Conservation (phyloP, 2,888 invertebrate species). For the Prosopocoilus inquinatus region DNA sequence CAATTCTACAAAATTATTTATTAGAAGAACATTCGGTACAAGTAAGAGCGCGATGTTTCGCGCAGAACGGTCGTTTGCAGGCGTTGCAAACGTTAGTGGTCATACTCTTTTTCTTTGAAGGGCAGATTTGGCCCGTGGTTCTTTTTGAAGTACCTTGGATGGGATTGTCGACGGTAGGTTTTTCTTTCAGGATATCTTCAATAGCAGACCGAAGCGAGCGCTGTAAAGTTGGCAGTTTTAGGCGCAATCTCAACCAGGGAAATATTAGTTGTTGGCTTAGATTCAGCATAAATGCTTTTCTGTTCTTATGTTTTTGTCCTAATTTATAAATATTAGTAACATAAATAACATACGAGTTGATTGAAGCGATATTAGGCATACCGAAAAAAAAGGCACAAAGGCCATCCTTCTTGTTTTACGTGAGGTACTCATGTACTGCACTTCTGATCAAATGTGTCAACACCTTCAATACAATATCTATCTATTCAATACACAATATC, state of each 20-base stretch:
- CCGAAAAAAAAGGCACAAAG: neutral
- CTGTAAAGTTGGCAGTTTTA: neutral
- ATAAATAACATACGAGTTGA: neutral
- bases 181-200: too few species aligned
- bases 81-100: too few species aligned
- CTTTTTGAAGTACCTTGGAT: too few species aligned
- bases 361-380: neutral
- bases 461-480: too few species aligned
- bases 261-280: neutral
- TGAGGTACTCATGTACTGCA: neutral
- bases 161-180: too few species aligned
- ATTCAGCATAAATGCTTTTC: neutral
- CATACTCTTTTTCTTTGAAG: too few species aligned
- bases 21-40: too few species aligned
- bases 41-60: too few species aligned
- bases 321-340: neutral
- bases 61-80: too few species aligned
- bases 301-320: neutral
- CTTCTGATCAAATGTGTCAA: conserved; percentile 2
- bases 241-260: neutral
- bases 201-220: neutral
- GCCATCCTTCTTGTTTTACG: neutral
- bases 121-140: too few species aligned
- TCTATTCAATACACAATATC: neutral
- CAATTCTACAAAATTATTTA: too few species aligned